Base-by-base conservation (phyloP, 1,140 invertebrate species). In the Zaprionus camerounensis region DNA sequence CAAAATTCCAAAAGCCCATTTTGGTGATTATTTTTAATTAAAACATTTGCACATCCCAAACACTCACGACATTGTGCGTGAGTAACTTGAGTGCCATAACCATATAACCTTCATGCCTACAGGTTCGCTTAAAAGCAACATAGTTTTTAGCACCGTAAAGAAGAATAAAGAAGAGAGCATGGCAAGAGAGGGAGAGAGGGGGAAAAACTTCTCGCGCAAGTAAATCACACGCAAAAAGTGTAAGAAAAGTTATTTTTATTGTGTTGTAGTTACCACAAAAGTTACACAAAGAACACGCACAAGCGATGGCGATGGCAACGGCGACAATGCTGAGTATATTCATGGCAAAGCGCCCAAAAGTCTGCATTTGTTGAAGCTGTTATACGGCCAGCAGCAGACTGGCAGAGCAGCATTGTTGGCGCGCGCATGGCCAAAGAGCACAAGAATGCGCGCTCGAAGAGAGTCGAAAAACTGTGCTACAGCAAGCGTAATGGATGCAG, bases 331-430 rank as follows among this genome's bases (percentile, higher is more conserved):
- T 31, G 15, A 61, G 41, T 20, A 62, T 68, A 73, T 68, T 61
- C 56, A 68, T 67, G 63, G 64, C 57, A 69, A 62, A 73, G 81
- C 85, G 84, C 78, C 84, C 69, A 84, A 74, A 90, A 72, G 85
- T 88, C 85, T 90, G 85, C 84, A 88, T 76, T 80, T 81, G 55
- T 69, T 74, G 12, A 63, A 81, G 79, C 81, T 88, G 84, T 90
- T 84, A 88, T 88, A 88, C 69, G 53, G 57, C 61, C 78, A 72
- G 24, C 66, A 63, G 41, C 56, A 64, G 55, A 26, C 3, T 6
- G 1, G 38, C 66, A 22, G 59, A 55, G 69, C 53, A 82, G 51
- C 2, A 7, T 17, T 46, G 38, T 5, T 13, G 4, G 41, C 41
- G 41, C 22, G 81, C 85, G 85, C 85, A 88, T 85, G 85, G 41